phyloP scores from a whole-genome alignment of 2,888 invertebrate genomes.

The Drosophila planitibia region DNA sequence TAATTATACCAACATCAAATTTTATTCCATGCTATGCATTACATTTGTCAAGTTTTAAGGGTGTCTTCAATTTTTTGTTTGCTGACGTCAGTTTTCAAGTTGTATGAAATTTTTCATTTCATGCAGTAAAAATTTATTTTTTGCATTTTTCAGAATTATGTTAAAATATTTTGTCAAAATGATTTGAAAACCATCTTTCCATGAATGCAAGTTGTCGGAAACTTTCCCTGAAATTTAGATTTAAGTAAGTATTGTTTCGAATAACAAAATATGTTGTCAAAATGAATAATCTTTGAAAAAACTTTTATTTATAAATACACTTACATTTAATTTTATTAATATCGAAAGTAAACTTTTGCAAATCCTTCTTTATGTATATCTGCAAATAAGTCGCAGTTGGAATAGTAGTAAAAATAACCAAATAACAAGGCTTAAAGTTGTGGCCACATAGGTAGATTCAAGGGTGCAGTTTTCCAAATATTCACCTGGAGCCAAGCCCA shows the following conservation, averaged over 20 bases:
- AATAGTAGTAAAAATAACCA: conserved; percentile 18
- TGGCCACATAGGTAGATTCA: conserved; percentile 1
- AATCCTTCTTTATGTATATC: not conserved
- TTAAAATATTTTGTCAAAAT: not conserved
- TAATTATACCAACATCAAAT: not conserved
- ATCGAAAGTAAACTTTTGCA: not conserved
- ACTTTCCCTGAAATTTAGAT: too few species aligned
- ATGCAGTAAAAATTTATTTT: not conserved
- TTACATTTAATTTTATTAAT: not conserved
- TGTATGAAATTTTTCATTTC: not conserved
- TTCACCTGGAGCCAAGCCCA: conserved; percentile 27
- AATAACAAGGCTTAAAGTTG: conserved; percentile 11
- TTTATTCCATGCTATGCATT: not conserved
- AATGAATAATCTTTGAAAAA: not conserved
- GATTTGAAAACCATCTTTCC: not conserved
- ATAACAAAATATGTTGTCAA: not conserved
- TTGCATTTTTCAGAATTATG: not conserved
- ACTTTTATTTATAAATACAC: not conserved
- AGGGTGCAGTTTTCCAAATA: conserved; percentile 8
- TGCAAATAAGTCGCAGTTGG: conserved; percentile 15
- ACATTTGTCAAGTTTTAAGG: not conserved
- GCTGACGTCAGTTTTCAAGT: not conserved
- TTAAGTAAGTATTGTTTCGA: not conserved
- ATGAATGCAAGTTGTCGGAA: too few species aligned
- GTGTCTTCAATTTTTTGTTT: not conserved